A percentile compares a stretch with the other conserved stretches of the same genome.
Conservation (phyloP, 2,113 vertebrate species). For the Aythya baeri region DNA sequence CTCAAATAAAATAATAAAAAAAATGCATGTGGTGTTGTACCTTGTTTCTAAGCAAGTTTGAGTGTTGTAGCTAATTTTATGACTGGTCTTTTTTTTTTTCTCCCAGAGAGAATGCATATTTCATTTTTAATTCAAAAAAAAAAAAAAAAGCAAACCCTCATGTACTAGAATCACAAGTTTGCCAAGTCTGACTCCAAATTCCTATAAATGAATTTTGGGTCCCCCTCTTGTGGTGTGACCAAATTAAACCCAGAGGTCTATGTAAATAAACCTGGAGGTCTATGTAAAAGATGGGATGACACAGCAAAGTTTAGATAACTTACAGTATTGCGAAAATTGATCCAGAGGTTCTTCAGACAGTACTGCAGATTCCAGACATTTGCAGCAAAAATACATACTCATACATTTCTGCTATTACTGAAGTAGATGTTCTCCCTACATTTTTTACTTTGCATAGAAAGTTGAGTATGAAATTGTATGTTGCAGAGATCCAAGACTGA, state of each 20-base stretch:
- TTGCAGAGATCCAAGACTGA: background rate
- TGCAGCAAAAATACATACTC: background rate
- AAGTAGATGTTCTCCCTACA: accelerated
- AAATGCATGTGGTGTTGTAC: background rate
- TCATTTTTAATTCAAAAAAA: background rate
- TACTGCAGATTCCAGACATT: background rate
- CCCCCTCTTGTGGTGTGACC: background rate
- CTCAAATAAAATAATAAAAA: background rate
- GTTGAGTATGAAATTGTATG: background rate
- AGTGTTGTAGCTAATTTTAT: background rate
- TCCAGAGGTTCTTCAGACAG: background rate
- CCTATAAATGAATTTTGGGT: background rate
- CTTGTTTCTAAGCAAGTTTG: background rate
- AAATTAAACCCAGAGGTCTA: background rate
- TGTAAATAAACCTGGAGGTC: background rate
- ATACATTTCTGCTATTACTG: background rate
- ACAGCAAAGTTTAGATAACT: background rate
- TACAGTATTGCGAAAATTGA: background rate
- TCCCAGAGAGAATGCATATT: background rate
- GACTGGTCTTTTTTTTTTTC: background rate
- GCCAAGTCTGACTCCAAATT: background rate
- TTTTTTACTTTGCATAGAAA: background rate
- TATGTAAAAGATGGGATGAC: background rate
- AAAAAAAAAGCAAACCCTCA: background rate
- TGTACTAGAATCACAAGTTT: background rate